phyloP scores from a whole-genome alignment of 64 coral and sea anemone genomes.

The Porites australiensis region DNA sequence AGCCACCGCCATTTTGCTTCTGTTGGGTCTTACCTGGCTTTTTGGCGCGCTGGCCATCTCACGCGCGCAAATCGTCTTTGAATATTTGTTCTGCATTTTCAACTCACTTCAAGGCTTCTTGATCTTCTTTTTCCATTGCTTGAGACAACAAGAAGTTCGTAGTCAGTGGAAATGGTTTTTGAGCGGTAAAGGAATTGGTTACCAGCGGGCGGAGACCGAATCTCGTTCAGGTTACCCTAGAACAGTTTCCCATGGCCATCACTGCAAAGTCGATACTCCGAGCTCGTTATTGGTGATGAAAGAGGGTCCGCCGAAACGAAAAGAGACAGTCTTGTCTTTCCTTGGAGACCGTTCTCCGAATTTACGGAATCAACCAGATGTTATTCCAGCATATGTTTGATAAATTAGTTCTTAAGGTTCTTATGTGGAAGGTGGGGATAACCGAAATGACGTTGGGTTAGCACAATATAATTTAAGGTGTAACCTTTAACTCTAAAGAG shows the following conservation, averaged over 20 bases:
- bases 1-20: conserved; percentile 76
- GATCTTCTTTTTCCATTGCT: conserved; percentile 90
- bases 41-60: conserved; percentile 84
- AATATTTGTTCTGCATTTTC: conserved; percentile 93
- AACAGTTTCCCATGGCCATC: not conserved
- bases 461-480: no score
- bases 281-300: not conserved
- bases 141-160: conserved; percentile 82
- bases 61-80: conserved; percentile 69
- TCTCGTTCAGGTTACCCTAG: not conserved
- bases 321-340: not conserved
- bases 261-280: not conserved
- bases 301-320: not conserved
- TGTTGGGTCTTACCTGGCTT: conserved; percentile 83
- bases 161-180: conserved; percentile 75
- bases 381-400: conserved; percentile 22
- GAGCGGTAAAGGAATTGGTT: conserved; percentile 3
- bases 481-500: no score
- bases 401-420: no score
- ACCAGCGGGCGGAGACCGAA: not conserved
- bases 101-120: conserved; percentile 93
- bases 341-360: not conserved
- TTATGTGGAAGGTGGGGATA: no score
- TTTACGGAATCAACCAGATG: not conserved
- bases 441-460: no score